Evolutionary conservation across 30 jellyfish, hydroid and myxozoan species (phyloP).

Genomic region (Euphysa ruthae): DNA sequence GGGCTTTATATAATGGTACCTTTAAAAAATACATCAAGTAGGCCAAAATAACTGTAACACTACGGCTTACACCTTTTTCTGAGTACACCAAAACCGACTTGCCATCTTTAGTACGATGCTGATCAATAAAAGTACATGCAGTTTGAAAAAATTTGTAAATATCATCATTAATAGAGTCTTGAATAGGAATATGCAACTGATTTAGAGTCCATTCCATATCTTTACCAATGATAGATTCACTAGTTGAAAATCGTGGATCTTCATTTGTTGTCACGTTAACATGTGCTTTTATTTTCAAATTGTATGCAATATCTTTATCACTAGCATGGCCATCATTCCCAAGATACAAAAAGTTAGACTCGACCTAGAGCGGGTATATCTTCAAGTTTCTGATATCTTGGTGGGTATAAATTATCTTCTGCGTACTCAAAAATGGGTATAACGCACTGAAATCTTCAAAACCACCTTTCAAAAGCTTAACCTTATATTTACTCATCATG

Average conservation of each 20-base stretch:
- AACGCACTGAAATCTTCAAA: slow-evolving; percentile 71
- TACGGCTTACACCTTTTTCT: slow-evolving; percentile 56
- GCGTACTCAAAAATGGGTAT: slow-evolving; percentile 84
- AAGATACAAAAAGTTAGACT: slow-evolving; percentile 44
- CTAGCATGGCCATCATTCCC: slow-evolving; percentile 60
- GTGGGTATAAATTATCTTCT: slow-evolving; percentile 58
- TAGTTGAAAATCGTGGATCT: slow-evolving; percentile 26
- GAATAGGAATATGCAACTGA: slow-evolving; percentile 30
- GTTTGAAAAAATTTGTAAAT: slow-evolving; percentile 7
- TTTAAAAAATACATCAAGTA: slow-evolving; percentile 34
- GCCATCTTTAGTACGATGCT: slow-evolving; percentile 35
- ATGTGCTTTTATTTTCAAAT: slow-evolving; percentile 77
- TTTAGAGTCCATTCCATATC: slow-evolving; percentile 19
- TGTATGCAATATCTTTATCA: slow-evolving; percentile 29
- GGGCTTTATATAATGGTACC: slow-evolving; percentile 39
- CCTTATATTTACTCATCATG: slow-evolving; percentile 62
- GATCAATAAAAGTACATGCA: slow-evolving; percentile 53
- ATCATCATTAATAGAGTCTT: slow-evolving; percentile 40
- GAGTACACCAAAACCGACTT: slow-evolving; percentile 42
- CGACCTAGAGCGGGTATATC: slow-evolving; percentile 59
- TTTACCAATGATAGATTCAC: slow-evolving; percentile 5
- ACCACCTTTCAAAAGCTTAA: slow-evolving; percentile 77
- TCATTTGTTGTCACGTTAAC: slow-evolving; percentile 41
- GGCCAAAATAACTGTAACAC: slow-evolving; percentile 43
- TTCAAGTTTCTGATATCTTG: slow-evolving; percentile 48